These are phyloP conservation scores for Ceratosolen solmsi DNA, from an alignment of 1,140 invertebrate genomes.

Conservation along the genomic window DNA sequence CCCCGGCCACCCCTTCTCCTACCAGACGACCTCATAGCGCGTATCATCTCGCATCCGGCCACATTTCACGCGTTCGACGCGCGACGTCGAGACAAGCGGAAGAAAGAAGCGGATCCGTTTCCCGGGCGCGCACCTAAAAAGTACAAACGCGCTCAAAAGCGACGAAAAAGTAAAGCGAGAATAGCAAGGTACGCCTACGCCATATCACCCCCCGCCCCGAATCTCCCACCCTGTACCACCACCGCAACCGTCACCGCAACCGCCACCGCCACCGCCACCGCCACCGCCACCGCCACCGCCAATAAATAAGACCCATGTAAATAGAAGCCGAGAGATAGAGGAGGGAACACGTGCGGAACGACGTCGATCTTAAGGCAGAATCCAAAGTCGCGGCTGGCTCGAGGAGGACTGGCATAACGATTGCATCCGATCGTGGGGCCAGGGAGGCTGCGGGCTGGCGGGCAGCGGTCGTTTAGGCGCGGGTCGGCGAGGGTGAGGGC, in stretches of 20 bases:
- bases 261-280: too few species aligned
- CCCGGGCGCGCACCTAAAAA: not conserved
- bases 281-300: not conserved
- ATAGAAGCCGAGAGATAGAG: slow-evolving; percentile 52
- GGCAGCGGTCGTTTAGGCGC: not conserved
- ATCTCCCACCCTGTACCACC: not conserved
- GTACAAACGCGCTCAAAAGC: not conserved
- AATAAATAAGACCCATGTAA: slow-evolving; percentile 52
- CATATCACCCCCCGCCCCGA: not conserved
- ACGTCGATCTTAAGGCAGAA: not conserved
- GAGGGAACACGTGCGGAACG: slow-evolving; percentile 21
- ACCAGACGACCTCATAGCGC: too few species aligned
- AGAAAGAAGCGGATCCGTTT: slow-evolving; percentile 44
- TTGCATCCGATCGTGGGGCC: slow-evolving; percentile 65
- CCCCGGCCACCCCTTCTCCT: not conserved
- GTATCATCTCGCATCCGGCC: slow-evolving; percentile 19
- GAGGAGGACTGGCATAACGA: slow-evolving; percentile 59
- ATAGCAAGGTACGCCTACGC: not conserved
- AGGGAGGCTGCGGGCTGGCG: too few species aligned
- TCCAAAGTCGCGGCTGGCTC: not conserved
- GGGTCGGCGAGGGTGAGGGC: not conserved
- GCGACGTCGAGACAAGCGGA: slow-evolving; percentile 7
- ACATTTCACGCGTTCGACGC: slow-evolving; percentile 49
- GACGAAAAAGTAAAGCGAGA: not conserved
- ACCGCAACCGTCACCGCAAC: too few species aligned